Evolutionary conservation across 1,140 invertebrate species (phyloP), one percentile per base, ranked within the genome.

Genomic region (Paracyclopina nana): DNA sequence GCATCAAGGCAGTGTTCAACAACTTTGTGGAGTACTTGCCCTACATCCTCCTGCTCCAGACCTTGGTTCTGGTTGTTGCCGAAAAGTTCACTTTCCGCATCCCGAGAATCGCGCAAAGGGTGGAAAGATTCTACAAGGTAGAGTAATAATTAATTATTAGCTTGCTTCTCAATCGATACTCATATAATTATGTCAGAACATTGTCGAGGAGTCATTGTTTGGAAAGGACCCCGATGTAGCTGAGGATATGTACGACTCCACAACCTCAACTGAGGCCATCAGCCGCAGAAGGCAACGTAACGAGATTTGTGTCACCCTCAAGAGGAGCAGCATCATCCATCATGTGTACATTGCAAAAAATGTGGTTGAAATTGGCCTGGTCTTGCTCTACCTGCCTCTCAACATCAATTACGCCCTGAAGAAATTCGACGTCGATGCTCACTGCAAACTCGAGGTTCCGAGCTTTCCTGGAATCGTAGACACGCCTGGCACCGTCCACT

Each of bases 291-390:
- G 49, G 14, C 25, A 30, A 49, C 16, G 49, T 11, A 50, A 50
- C 42, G 49, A 50, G 49, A 30, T 50, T 12, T 50, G 49, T 31
- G 29, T 50, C 16, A 46, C 49, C 2, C 29, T 50, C 30, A 50
- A 50, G 16, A 16, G 49, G 4, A 34, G 25, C 6, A 50, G 38
- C 12, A 44, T 50, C 18, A 50, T 50, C 3, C 22, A 43, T 22
- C 34, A 20, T 2, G 31, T 50, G 49, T 50, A 50, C 25, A 26
- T 50, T 5, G 25, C 16, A 14, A 50, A 50, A 31, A 50, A 50
- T 44, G n/a, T 50, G 16, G 16, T 50, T 16, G 34, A 50, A 43
- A 16, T 50, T 9, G 9, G 45, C 4, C 12, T 45, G 43, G 43
- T 18, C 43, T 18, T 45, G 2, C 14, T 27, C 14, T 45, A 18